Base-by-base conservation (phyloP, 2,888 invertebrate species). In the Parelbella ahira region DNA sequence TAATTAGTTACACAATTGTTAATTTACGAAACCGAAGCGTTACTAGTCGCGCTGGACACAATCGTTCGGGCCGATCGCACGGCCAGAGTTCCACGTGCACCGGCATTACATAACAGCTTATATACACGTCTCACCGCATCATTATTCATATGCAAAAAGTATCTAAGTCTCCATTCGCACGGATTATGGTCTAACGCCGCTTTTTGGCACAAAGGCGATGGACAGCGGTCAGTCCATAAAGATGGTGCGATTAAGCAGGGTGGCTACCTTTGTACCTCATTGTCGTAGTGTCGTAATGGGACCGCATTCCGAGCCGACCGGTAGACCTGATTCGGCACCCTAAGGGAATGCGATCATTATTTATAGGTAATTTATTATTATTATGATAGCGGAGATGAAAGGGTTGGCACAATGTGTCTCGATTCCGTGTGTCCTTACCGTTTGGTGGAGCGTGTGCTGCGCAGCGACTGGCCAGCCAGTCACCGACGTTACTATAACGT, bases 291-390 rank as follows among this genome's bases (percentile, higher is more conserved):
- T 74, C 72, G 83, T 84, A 84, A 84, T 81, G 78, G 81, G 76
- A 77, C 84, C 82, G 59, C 83, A 80, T 84, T 84, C 81, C 79
- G 58, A 54, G 64, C 51, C 57, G 81, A 71, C 86, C 82, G 70
- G 84, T 86, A 79, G 62, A 75, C 75, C 77, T 64, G 80, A 65
- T 67, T 60, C 62, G 53, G 60, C 56, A 36, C 45, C 61, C 62
- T 64, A 57, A 57, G 51, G 45, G 51, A 51, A 50, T 51, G 53
- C 54, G 51, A 50, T 66, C 72, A 82, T 81, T 79, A 83, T 83
- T 82, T 83, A 81, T 78, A 78, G 66, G 80, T 80, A 82, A 83
- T 84, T 82, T 81, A 83, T 83, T 84, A 83, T 84, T 84, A 86
- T 84, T 84, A 83, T 81, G 82, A 86, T 84, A 82, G 72, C 72